phyloP scores from a whole-genome alignment of 2,888 invertebrate genomes.

The Sisyra terminalis region DNA sequence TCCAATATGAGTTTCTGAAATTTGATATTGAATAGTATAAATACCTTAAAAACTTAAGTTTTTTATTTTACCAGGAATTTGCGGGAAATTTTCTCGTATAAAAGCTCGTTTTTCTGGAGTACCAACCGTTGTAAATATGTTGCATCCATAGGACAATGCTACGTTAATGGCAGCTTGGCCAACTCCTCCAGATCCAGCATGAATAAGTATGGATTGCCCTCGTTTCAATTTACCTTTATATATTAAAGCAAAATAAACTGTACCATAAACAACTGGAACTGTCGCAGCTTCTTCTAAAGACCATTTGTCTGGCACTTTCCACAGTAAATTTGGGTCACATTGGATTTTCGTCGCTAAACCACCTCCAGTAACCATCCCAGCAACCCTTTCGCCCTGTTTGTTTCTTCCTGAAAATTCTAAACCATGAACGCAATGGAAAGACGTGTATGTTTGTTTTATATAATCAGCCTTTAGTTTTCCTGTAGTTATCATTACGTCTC shows the following conservation, averaged over 20 bases:
- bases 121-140: constrained; percentile 43
- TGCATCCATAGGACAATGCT: constrained; percentile 38
- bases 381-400: constrained; percentile 17
- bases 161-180: constrained; percentile 55
- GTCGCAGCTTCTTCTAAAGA: constrained; percentile 57
- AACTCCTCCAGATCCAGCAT: constrained; percentile 81
- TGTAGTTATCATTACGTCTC: constrained; percentile 41
- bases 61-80: constrained; percentile 4
- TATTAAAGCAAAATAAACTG: constrained; percentile 28
- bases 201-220: constrained; percentile 66
- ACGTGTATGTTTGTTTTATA: constrained; percentile 16
- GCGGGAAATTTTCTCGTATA: constrained; percentile 22
- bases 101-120: constrained; percentile 36
- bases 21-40: not conserved
- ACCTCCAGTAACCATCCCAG: constrained; percentile 30
- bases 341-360: constrained; percentile 37
- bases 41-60: no score
- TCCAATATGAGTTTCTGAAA: constrained; percentile 51
- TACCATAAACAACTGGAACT: constrained; percentile 63
- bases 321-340: constrained; percentile 31
- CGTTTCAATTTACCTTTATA: constrained; percentile 58
- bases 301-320: constrained; percentile 59
- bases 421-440: constrained; percentile 43
- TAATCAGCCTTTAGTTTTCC: constrained; percentile 39
- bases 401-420: constrained; percentile 40